Evolutionary conservation across 2,888 invertebrate genomes (phyloP), one percentile per base, ranked within the genome.

Genomic region (Deilephila elpenor): DNA sequence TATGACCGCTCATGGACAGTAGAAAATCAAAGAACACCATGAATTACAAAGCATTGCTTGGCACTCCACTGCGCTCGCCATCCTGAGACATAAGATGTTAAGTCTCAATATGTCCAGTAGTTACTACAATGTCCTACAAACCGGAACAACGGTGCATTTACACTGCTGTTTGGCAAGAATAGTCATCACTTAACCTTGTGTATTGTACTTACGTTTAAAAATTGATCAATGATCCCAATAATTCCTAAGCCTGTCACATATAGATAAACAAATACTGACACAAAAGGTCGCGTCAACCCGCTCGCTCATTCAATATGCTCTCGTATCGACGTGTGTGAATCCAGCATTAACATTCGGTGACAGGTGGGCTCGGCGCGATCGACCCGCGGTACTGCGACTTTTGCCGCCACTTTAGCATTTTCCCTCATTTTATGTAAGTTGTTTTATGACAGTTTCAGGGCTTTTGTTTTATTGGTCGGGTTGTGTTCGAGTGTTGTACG

Each of bases 271-370:
- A 56, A 44, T 44, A 44, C 11, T 32, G 61, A 61, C 32, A 61
- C 61, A 29, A 61, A 61, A 19, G 7, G 19, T 5, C 4, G 5
- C n/a, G 56, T 56, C 5, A 56, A 56, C n/a, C 44, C 56, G 56
- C 56, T 44, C 44, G 44, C 56, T 56, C 56, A 56, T 56, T 56
- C 56, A 62, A n/a, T 34, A n/a, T 62, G 37, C n/a, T 19, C 2
- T 34, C 34, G n/a, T n/a, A 19, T 19, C 67, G 20, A 6, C 25
- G 62, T 56, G 71, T 62, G 29, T 61, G 51, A 61, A 60, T 59
- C n/a, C 56, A 76, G 81, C 82, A 91, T 92, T 92, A 90, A 89
- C 91, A 91, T 92, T 90, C 79, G 88, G 93, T 90, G 91, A 88
- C 93, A 91, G 92, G 91, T 90, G 88, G 86, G 82, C 86, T 78